Percentiles rank a stretch among this genome's conserved stretches.
Evolutionary conservation across 2,113 vertebrate genomes (phyloP).

Genomic region (Dicentrarchus labrax): DNA sequence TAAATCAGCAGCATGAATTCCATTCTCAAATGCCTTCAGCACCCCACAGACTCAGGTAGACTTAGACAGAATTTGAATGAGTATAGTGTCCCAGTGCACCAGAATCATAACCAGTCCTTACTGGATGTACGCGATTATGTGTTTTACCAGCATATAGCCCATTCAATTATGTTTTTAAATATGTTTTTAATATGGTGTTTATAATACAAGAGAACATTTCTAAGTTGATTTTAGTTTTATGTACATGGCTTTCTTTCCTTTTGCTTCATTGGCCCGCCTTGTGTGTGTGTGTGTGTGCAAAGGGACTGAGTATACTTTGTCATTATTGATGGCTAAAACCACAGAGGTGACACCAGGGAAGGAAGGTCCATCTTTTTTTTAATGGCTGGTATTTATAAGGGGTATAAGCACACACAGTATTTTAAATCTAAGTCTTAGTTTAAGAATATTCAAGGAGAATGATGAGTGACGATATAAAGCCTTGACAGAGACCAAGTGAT

Average conservation of each 20-base stretch:
- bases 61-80: conserved; percentile 72
- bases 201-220: neutral
- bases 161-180: neutral
- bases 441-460: conserved; percentile 27
- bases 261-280: neutral
- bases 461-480: conserved; percentile 1
- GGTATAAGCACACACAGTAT: conserved; percentile 46
- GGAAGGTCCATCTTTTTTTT: conserved; percentile 57
- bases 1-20: conserved; percentile 76
- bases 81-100: conserved; percentile 13
- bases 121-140: neutral
- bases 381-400: conserved; percentile 62
- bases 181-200: neutral
- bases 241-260: neutral
- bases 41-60: conserved; percentile 70
- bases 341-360: conserved; percentile 53
- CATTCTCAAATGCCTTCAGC: conserved; percentile 73
- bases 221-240: neutral
- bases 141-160: neutral
- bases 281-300: neutral
- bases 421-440: conserved; percentile 20
- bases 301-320: neutral
- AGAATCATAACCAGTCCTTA: neutral
- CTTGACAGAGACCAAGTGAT: conserved; percentile 2
- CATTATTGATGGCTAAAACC: conserved; percentile 43